Evolutionary conservation across 2,888 invertebrate genomes (phyloP).

Genomic region (Lypha dubia): DNA sequence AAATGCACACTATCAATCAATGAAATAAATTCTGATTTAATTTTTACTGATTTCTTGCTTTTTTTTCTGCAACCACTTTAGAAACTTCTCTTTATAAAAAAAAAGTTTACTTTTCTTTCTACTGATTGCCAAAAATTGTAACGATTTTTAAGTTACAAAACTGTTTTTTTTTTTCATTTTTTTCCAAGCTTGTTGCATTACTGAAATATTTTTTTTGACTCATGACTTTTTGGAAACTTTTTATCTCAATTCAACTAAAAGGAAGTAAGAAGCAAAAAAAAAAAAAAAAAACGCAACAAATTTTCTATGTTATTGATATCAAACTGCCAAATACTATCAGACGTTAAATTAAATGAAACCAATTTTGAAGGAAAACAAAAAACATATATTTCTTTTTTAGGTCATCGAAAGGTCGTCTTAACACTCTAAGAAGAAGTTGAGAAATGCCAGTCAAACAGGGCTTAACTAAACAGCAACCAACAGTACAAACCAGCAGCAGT

Average conservation of each 20-base stretch:
- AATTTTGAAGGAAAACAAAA: slow-evolving; percentile 56
- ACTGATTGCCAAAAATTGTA: slow-evolving; percentile 40
- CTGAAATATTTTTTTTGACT: slow-evolving; percentile 62
- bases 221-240: slow-evolving; percentile 55
- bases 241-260: slow-evolving; percentile 50
- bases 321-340: slow-evolving; percentile 72
- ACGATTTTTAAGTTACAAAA: slow-evolving; percentile 4
- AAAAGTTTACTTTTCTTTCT: slow-evolving; percentile 24
- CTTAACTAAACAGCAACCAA: slow-evolving; percentile 69
- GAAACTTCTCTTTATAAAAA: slow-evolving; percentile 18
- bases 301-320: slow-evolving; percentile 73
- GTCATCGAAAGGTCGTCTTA: slow-evolving; percentile 71
- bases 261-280: slow-evolving; percentile 2
- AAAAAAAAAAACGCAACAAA: slow-evolving; percentile 65
- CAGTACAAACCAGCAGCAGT: background rate
- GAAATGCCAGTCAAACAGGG: slow-evolving; percentile 70
- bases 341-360: slow-evolving; percentile 73
- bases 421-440: slow-evolving; percentile 69
- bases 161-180: background rate
- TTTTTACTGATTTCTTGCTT: background rate
- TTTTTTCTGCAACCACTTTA: slow-evolving; percentile 13
- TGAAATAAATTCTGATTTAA: slow-evolving; percentile 32
- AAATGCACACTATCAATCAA: slow-evolving; percentile 45
- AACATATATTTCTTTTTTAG: slow-evolving; percentile 40
- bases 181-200: slow-evolving; percentile 37